These are phyloP conservation scores for Andrena flavipes DNA, from an alignment of 2,888 invertebrate genomes.

Conservation along the genomic window DNA sequence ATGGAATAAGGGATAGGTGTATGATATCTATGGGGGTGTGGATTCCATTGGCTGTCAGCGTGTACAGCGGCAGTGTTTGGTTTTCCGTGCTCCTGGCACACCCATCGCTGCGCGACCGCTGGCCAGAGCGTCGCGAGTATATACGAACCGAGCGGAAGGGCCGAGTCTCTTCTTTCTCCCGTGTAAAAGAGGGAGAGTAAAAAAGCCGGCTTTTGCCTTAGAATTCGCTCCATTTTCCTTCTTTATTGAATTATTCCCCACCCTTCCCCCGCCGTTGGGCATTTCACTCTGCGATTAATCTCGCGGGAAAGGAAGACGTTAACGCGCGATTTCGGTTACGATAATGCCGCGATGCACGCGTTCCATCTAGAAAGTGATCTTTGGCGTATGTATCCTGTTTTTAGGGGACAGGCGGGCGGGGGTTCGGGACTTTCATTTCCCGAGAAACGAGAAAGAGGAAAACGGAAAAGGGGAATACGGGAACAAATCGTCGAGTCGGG, in stretches of 20 bases:
- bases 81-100: conserved; percentile 65
- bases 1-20: conserved; percentile 42
- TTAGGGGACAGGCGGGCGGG: background rate
- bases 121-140: conserved; percentile 45
- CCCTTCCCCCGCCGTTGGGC: conserved; percentile 20
- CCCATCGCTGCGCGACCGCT: conserved; percentile 60
- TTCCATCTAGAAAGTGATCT: conserved; percentile 36
- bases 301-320: conserved; percentile 53
- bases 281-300: conserved; percentile 53
- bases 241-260: conserved; percentile 52
- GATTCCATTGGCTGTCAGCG: conserved; percentile 61
- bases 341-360: conserved; percentile 26
- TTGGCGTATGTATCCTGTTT: background rate
- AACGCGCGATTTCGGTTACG: conserved; percentile 35
- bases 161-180: conserved; percentile 30
- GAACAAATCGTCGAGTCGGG: conserved; percentile 13
- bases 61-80: conserved; percentile 30
- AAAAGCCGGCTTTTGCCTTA: conserved; percentile 54
- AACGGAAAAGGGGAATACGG: background rate
- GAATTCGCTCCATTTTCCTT: conserved; percentile 49
- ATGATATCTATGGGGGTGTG: conserved; percentile 57
- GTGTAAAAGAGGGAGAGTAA: conserved; percentile 57
- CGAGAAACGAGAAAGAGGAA: background rate
- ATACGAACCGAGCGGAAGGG: conserved; percentile 51
- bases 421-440: conserved; percentile 9